Base-by-base conservation (phyloP, 2,888 invertebrate genomes). In the Sminthurides aquaticus region DNA sequence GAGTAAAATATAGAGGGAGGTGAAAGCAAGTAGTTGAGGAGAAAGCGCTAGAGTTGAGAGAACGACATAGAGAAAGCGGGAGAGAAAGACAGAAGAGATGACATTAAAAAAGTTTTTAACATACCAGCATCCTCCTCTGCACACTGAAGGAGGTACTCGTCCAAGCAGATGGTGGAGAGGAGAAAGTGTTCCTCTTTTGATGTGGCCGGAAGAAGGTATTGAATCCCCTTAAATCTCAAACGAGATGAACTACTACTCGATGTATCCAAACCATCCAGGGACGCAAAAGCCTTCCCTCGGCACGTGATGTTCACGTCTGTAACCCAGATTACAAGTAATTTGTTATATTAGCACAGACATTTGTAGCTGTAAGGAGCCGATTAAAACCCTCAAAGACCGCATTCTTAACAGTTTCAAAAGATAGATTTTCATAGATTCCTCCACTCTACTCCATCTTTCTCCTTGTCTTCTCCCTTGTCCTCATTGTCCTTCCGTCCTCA, bases 161-260 rank as follows among this genome's bases (percentile, higher is more conserved):
- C 62, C 48, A 62, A 20, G 28, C 62, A 62, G 49, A 62, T 34
- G 18, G 48, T 34, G 3, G 62, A 62, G n/a, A 62, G 56, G 3
- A 62, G 26, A 26, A 62, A 62, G 24, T 48, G 56, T 26, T 62
- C 62, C 48, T 62, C 62, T 56, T 62, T 62, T 1, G 62, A 26
- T 8, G 62, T 62, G 5, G 55, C 55, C 43, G 62, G 62, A 5
- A 62, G 26, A 2, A 62, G 56, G 22, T 62, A 62, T 27, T 56
- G 62, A 57, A 62, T 62, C 25, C 62, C 62, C 43, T 62, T 62
- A 48, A 62, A 57, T 56, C 62, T 56, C 48, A 62, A 57, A 20
- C 55, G 55, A 15, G 55, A 27, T 2, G 62, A 55, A 34, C 43
- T 34, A 34, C 43, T 34, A 20, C 62, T 34, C 5, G 62, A 29